Evolutionary conservation across 2,888 invertebrate species (phyloP).

Genomic region (Synanthedon formicaeformis): DNA sequence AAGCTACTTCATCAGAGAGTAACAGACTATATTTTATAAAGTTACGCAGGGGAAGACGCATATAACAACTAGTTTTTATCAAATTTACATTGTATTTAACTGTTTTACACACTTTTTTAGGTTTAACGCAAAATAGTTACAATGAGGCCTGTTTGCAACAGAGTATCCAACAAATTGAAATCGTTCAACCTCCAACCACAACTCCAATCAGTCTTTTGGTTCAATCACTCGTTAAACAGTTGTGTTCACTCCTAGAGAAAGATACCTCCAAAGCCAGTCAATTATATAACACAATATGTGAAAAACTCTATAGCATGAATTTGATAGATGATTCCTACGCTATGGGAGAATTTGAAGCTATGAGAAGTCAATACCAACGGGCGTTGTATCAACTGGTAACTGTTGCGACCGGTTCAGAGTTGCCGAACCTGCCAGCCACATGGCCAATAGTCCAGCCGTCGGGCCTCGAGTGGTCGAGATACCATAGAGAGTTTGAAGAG

Average conservation of each 20-base stretch:
- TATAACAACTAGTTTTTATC: not conserved
- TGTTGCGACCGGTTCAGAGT: slow-evolving; percentile 68
- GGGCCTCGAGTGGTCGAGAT: slow-evolving; percentile 73
- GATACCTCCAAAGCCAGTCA: slow-evolving; percentile 69
- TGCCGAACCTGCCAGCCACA: slow-evolving; percentile 55
- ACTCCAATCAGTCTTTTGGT: slow-evolving; percentile 77
- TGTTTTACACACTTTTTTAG: slow-evolving; percentile 22
- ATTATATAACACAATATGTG: slow-evolving; percentile 76
- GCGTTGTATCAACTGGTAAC: slow-evolving; percentile 75
- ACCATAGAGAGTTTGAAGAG: slow-evolving; percentile 78
- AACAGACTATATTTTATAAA: too few relatives aligned
- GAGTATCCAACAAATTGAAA: slow-evolving; percentile 46
- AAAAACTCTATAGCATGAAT: slow-evolving; percentile 75
- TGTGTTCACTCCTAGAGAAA: slow-evolving; percentile 74
- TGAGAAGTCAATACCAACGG: slow-evolving; percentile 76
- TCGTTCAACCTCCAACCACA: slow-evolving; percentile 48
- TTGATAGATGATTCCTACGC: slow-evolving; percentile 78
- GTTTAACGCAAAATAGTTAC: slow-evolving; percentile 32
- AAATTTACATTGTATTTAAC: slow-evolving; percentile 1
- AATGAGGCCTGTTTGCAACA: slow-evolving; percentile 44
- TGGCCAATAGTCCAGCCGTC: slow-evolving; percentile 67
- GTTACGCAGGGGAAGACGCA: too few relatives aligned
- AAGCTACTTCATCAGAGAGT: too few relatives aligned
- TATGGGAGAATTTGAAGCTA: slow-evolving; percentile 77
- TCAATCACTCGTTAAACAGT: slow-evolving; percentile 76